Base-by-base conservation (phyloP, 1,140 invertebrate species). In the Chrysopa pallens region DNA sequence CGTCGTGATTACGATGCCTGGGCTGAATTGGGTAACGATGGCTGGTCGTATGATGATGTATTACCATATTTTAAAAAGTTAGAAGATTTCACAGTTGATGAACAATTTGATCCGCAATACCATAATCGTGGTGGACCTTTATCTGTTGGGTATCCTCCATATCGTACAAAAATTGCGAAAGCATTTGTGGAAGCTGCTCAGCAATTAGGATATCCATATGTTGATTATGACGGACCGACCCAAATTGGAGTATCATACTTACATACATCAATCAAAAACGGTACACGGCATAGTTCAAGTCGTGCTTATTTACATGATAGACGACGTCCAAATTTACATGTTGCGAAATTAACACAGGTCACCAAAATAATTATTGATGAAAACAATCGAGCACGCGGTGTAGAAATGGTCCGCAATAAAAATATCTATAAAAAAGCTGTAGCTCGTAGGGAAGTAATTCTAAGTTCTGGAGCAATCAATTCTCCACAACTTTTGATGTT, bases 401-500 rank as follows among this genome's bases (percentile, higher is more conserved):
- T 87, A 0, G 65, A 76, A 57, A 68, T 80, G 39, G 54, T 64
- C 8, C 67, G 65, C 44, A 57, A 64, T 29, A 62, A 55, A 29
- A 61, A 62, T 33, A 59, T 66, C 1, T 64, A 2, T 23, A 23
- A 66, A 37, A 66, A 68, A 2, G 60, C 49, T 12, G 54, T 59
- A 37, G 78, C 76, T 0, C 66, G 53, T 14, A 80, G 73, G 52
- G 84, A 88, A 66, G 74, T 88, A 0, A 80, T 88, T n/a, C 14
- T 85, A 3, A 75, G 74, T 14, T 79, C 74, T 0, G 84, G 82
- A 1, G 70, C 80, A 1, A 75, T 85, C 1, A 81, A 80, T 46
- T 76, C 76, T 0, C 78, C 83, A 1, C 80, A 85, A 49, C 48
- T 90, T 3, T 60, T 90, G 1, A 85, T 89, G 81, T 52, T 88